These are phyloP conservation scores for Unio pictorum DNA, from an alignment of 2,888 invertebrate genomes.

Conservation along the genomic window DNA sequence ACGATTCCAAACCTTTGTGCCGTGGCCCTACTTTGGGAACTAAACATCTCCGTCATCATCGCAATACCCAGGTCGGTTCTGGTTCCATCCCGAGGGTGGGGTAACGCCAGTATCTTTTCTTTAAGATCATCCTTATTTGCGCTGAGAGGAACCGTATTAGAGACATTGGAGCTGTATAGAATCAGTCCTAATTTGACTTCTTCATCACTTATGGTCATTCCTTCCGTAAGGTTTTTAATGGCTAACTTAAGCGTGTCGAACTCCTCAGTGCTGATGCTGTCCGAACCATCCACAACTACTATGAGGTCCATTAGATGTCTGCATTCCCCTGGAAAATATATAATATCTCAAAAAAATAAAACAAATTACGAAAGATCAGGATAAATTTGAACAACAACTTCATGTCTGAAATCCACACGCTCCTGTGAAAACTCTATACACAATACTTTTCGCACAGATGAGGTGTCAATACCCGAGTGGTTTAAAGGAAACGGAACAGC, in stretches of 20 bases:
- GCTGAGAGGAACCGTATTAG: constrained; percentile 17
- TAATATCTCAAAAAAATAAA: too few relatives aligned
- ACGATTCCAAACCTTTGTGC: constrained; percentile 26
- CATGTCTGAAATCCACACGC: too few relatives aligned
- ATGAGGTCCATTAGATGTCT: constrained; percentile 21
- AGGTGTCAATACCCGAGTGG: too few relatives aligned
- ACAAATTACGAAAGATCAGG: too few relatives aligned
- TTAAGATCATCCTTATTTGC: constrained; percentile 12
- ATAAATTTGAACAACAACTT: too few relatives aligned
- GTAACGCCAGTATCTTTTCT: constrained; percentile 13
- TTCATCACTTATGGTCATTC: constrained; percentile 16
- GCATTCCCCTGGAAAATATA: constrained; percentile 7
- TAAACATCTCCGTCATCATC: constrained; percentile 23
- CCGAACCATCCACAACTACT: constrained; percentile 30
- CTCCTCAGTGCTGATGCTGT: constrained; percentile 25
- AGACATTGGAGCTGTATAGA: constrained; percentile 24
- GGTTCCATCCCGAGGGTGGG: constrained; percentile 30
- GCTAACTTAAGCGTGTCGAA: constrained; percentile 22
- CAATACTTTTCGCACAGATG: too few relatives aligned
- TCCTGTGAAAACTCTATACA: too few relatives aligned
- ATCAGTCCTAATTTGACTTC: constrained; percentile 27
- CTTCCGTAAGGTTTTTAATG: constrained; percentile 19
- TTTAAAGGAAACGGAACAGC: too few relatives aligned
- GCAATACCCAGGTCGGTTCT: constrained; percentile 29
- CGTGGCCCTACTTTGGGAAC: constrained; percentile 12